A percentile compares a stretch with the other conserved stretches of the same genome.
phyloP scores from a whole-genome alignment of 53 echinoderm and acorn worm genomes.

The Henricia sp. region DNA sequence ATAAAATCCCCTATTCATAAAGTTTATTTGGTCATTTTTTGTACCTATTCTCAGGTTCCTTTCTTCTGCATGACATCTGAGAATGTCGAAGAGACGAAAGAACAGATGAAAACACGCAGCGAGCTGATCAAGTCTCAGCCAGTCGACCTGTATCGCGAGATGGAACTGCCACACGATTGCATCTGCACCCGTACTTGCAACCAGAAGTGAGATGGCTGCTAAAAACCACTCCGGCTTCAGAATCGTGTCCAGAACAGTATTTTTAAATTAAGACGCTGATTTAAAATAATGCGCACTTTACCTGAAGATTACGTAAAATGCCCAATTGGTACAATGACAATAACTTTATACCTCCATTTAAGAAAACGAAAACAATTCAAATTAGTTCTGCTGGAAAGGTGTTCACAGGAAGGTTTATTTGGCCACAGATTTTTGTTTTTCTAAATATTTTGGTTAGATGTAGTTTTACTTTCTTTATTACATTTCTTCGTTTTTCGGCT shows the following conservation, averaged over 20 bases:
- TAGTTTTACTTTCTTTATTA: background rate
- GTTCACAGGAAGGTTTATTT: background rate
- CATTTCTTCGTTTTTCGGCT: background rate
- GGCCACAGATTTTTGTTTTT: slow-evolving; percentile 39
- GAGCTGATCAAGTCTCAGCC: slow-evolving; percentile 43
- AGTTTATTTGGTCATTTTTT: background rate
- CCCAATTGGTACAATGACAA: background rate
- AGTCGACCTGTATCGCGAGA: slow-evolving; percentile 42
- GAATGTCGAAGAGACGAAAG: slow-evolving; percentile 42
- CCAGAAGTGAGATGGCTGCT: background rate
- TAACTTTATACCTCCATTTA: background rate
- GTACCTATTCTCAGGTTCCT: slow-evolving; percentile 11
- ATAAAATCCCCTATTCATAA: background rate
- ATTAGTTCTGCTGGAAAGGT: slow-evolving; percentile 22
- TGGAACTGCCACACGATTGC: slow-evolving; percentile 59
- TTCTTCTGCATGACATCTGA: slow-evolving; percentile 58
- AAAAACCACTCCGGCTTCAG: background rate
- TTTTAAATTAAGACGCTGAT: slow-evolving; percentile 8
- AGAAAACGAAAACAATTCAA: background rate
- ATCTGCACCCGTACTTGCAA: slow-evolving; percentile 24
- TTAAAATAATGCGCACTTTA: slow-evolving; percentile 16
- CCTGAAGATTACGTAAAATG: background rate
- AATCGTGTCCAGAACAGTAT: slow-evolving; percentile 11
- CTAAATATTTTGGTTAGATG: background rate
- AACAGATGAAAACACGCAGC: slow-evolving; percentile 7